These are phyloP conservation scores for Phoronis australis DNA, from an alignment of 2,888 invertebrate genomes.

Conservation along the genomic window DNA sequence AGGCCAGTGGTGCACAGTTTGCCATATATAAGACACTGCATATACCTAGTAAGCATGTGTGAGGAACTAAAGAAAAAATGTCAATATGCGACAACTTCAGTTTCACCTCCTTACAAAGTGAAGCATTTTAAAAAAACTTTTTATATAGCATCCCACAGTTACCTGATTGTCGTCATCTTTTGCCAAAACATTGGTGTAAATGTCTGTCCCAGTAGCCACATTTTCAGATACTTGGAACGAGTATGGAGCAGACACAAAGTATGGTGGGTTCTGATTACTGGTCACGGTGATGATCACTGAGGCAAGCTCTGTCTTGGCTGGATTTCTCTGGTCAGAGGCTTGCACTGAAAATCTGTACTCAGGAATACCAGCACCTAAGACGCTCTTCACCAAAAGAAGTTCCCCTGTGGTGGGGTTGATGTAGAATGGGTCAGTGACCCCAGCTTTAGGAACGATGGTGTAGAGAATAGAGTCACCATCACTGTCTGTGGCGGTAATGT, in stretches of 20 bases:
- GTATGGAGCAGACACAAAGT: conserved; percentile 24
- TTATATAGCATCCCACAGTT: too few species aligned
- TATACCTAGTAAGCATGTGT: too few species aligned
- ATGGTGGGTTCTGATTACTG: conserved; percentile 28
- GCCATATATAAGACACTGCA: too few species aligned
- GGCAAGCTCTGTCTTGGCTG: conserved; percentile 18
- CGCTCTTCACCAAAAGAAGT: conserved; percentile 21
- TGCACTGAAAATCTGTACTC: conserved; percentile 10
- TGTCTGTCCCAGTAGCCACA: conserved; percentile 12
- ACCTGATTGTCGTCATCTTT: conserved; percentile 23
- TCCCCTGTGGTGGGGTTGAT: conserved; percentile 26
- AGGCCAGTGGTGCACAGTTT: too few species aligned
- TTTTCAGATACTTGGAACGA: conserved; percentile 20
- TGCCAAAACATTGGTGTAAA: conserved; percentile 22
- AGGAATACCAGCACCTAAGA: conserved; percentile 2
- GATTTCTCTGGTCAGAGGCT: conserved; percentile 37
- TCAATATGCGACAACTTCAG: too few species aligned
- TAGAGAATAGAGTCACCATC: conserved; percentile 13
- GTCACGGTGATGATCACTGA: conserved; percentile 26
- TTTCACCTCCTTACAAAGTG: too few species aligned
- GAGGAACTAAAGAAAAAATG: too few species aligned
- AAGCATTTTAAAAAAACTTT: too few species aligned
- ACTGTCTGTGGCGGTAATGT: conserved; percentile 24
- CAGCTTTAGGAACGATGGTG: neutral
- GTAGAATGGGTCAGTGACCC: conserved; percentile 19